Evolutionary conservation across 2,113 vertebrate species (phyloP).

Genomic region (Mohoua ochrocephala): DNA sequence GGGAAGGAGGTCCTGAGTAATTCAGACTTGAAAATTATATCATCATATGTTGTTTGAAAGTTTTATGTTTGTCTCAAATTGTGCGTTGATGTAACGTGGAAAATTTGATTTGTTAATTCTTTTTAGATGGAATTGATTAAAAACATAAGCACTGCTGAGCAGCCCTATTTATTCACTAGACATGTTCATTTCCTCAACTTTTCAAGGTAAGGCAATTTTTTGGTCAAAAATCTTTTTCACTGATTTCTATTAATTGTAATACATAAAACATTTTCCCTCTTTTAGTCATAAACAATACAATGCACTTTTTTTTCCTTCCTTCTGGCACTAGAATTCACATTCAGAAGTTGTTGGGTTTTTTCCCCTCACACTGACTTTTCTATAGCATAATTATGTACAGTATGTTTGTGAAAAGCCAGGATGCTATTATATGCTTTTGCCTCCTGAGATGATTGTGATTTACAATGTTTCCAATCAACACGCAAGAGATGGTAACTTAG

Average conservation of each 20-base stretch:
- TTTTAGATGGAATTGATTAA: conserved; percentile 94
- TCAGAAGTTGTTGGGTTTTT: background rate
- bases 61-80: conserved; percentile 18
- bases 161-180: conserved; percentile 96
- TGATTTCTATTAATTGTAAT: background rate
- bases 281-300: background rate
- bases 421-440: background rate
- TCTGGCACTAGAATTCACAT: background rate
- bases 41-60: background rate
- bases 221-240: background rate
- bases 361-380: background rate
- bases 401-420: background rate
- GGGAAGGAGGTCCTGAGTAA: background rate
- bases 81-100: background rate
- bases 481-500: background rate
- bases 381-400: background rate
- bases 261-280: background rate
- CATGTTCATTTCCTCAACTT: conserved; percentile 99
- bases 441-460: background rate
- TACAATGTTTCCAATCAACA: background rate
- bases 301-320: background rate
- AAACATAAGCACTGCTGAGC: conserved; percentile 92
- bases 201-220: conserved; percentile 82
- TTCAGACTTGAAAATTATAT: background rate
- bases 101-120: conserved; percentile 58